Evolutionary conservation across 2,888 invertebrate genomes (phyloP), one percentile per base, ranked within the genome.

Genomic region (Entomobrya proxima): DNA sequence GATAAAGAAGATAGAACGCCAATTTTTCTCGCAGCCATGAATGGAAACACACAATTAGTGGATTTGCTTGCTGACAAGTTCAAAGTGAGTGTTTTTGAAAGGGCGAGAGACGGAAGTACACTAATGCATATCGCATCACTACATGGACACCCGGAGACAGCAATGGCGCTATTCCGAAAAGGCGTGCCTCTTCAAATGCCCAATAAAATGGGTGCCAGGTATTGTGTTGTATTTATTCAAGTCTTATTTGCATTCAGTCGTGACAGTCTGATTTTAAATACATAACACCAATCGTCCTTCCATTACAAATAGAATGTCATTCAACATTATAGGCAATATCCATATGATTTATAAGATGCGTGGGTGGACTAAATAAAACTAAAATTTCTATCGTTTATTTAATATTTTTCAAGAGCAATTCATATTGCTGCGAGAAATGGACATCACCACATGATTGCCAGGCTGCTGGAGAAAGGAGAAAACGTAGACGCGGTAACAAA

Each of bases 131-230:
- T 99, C 87, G 99, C 99, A 0, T 98, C 98, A 0, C 93, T 98
- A 87, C 97, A 97, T 91, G 99, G 99, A 0, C 98, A 99, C 92
- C 98, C 99, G 0, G 98, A 98, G 91, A 99, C 99, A 91, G 99
- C 99, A 67, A 96, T 98, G 93, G 98, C 98, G 94, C 95, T 99
- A 86, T 97, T 99, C 92, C 98, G 98, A 92, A 98, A 98, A 92
- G 99, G 99, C 15, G 99, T 99, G 50, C 99, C 99, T 90, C 94
- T 99, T 27, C 75, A 98, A 92, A 99, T 99, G 99, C 99, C 99
- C 87, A 99, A 99, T 92, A 99, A 99, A 94, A 13, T n/a, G n/a
- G n/a, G n/a, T n/a, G n/a, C n/a, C n/a, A n/a, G n/a, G n/a, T n/a
- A n/a, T n/a, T n/a, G n/a, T n/a, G n/a, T n/a, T n/a, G n/a, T n/a